Evolutionary conservation across 1,140 invertebrate genomes (phyloP).

Genomic region (Periplaneta americana): DNA sequence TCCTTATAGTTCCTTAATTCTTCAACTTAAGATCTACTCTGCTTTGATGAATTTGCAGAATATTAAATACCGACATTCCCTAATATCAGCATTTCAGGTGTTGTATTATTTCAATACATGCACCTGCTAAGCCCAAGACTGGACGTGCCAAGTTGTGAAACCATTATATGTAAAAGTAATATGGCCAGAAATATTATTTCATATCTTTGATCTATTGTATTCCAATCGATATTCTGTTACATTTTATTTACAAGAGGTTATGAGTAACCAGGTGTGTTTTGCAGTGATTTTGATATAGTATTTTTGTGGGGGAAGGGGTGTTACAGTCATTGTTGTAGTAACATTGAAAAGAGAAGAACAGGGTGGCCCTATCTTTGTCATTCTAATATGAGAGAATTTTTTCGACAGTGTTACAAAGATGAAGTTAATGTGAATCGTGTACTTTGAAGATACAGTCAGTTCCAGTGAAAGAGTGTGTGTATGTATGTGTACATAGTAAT

Average conservation of each 20-base stretch:
- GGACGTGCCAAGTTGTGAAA: neutral
- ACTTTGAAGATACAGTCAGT: neutral
- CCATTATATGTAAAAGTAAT: neutral
- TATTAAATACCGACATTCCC: neutral
- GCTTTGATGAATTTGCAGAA: neutral
- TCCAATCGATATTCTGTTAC: neutral
- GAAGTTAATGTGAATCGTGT: neutral
- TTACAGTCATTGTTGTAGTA: neutral
- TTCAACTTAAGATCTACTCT: neutral
- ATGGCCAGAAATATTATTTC: neutral
- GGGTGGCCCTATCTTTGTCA: neutral
- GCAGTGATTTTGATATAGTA: neutral
- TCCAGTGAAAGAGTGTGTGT: neutral
- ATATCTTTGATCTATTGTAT: neutral
- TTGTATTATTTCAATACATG: neutral
- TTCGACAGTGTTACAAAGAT: neutral
- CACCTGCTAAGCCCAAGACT: neutral
- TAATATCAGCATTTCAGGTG: neutral
- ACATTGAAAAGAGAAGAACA: neutral
- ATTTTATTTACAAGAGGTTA: neutral
- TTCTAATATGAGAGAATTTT: neutral
- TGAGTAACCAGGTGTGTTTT: neutral
- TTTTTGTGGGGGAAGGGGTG: neutral
- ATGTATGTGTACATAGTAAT: neutral
- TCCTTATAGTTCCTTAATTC: neutral